Base-by-base conservation (phyloP, 2,113 vertebrate genomes). In the Felis chaus region DNA sequence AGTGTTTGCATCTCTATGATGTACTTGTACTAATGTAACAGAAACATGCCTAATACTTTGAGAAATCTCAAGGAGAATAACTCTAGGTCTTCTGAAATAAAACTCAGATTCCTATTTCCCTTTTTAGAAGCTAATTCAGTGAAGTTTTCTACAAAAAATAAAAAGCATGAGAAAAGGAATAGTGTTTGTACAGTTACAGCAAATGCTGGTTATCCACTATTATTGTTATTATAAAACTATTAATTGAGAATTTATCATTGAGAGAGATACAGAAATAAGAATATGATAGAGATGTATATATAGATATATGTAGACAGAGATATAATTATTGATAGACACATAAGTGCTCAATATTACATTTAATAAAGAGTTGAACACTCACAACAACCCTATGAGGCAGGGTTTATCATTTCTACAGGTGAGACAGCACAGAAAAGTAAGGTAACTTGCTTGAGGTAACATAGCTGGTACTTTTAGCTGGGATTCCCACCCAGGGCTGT, bases 81-180 rank as follows among this genome's bases (percentile, higher is more conserved):
- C 63, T 96, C 23, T 18, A 81, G 31, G 50, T 16, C 19, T 98
- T 98, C 96, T 89, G 73, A 97, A 97, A 97, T 76, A n/a, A 97
- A 95, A 27, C 80, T 16, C 87, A 96, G 25, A 45, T 50, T 90
- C 94, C 2, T 50, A 33, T 82, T 96, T 97, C 93, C 66, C 65
- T 83, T 69, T 97, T 94, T 90, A 85, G 25, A 65, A 63, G 79
- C 50, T 61, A 95, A 71, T 63, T 95, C 55, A 97, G 4, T 0
- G 0, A 95, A 90, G 1, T 88, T 95, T 98, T 3, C 0, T 80
- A 31, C 57, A 61, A 61, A 57, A 23, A 61, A 93, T 96, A 96
- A 41, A 25, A 55, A 83, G 31, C 0, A 39, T 83, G 5, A n/a
- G 27, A 41, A 83, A 69, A 84, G 12, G 3, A 85, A n/a, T 66